Evolutionary conservation across 2,113 vertebrate genomes (phyloP), one percentile per base, ranked within the genome.

Genomic region (Dipodomys stephensi): DNA sequence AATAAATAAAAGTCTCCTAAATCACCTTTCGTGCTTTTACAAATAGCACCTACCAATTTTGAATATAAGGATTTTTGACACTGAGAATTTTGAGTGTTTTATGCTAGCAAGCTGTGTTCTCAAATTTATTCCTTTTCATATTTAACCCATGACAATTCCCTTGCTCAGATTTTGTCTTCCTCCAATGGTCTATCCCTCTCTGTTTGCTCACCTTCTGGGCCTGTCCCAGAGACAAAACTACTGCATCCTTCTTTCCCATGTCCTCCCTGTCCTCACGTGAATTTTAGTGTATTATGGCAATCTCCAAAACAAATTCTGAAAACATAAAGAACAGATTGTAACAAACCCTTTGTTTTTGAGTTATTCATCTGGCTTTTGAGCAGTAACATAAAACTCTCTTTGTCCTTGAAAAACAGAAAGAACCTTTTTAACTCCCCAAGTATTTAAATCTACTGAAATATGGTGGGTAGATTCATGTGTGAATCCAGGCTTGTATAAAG

Each of bases 271-370:
- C 27, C 53, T 72, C 64, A 25, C 81, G 89, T 76, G 82, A 85
- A 93, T 93, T 96, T 95, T 84, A 68, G 78, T 68, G 53, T 60
- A 72, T 95, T 95, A 76, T 64, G 28, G 30, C 74, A 94, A 85
- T 49, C 60, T 13, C 85, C 77, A 90, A 90, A 16, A 91, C 94
- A 81, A 94, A 95, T 93, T 90, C 96, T 87, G 44, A 88, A 94
- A 88, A 79, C 78, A 97, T 94, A 97, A 96, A 97, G 88, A 87
- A 89, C 67, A 96, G 77, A 92, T 87, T 97, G 92, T 96, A 91
- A 87, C 80, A 95, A 94, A 78, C 60, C 20, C 92, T 95, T 97
- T 96, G 95, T 96, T 96, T 96, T 93, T 80, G 71, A 79, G 88
- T 83, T 85, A 96, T 93, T 95, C 83, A 93, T 96, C 81, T 90